Evolutionary conservation across 2,797 vertebrate genomes (phyloP).

Genomic region (Chiloscyllium punctatum): DNA sequence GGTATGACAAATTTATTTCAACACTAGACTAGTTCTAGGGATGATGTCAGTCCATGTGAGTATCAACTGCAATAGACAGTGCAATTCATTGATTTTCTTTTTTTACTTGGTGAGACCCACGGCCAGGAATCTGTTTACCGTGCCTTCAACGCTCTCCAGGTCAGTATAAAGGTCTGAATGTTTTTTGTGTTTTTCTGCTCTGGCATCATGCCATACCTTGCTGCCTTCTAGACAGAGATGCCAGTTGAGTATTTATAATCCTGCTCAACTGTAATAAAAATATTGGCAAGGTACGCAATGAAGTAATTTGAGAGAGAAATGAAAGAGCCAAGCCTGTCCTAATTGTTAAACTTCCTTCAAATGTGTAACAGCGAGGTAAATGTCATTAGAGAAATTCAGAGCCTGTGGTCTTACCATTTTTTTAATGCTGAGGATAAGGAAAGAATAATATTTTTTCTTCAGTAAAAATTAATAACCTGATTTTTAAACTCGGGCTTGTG

Average conservation of each 20-base stretch:
- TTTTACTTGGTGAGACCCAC: background rate
- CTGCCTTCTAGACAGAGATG: background rate
- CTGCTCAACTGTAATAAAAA: constrained; percentile 26
- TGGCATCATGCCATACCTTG: background rate
- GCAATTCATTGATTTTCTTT: background rate
- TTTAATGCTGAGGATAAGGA: background rate
- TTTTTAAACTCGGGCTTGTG: background rate
- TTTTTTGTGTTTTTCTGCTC: background rate
- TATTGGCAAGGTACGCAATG: background rate
- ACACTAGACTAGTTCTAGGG: background rate
- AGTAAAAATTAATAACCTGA: too few species aligned
- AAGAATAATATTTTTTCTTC: background rate
- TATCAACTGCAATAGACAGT: background rate
- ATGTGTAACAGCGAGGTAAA: background rate
- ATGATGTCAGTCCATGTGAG: background rate
- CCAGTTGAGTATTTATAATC: background rate
- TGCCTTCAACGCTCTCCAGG: background rate
- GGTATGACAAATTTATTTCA: background rate
- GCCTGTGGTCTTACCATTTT: background rate
- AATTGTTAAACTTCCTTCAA: background rate
- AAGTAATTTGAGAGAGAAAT: constrained; percentile 19
- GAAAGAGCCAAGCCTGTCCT: background rate
- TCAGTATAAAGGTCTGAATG: background rate
- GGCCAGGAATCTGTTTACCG: background rate
- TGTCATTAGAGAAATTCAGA: background rate